These are phyloP conservation scores for Psococerastis gibbosa DNA, from an alignment of 2,888 invertebrate species.

Conservation along the genomic window DNA sequence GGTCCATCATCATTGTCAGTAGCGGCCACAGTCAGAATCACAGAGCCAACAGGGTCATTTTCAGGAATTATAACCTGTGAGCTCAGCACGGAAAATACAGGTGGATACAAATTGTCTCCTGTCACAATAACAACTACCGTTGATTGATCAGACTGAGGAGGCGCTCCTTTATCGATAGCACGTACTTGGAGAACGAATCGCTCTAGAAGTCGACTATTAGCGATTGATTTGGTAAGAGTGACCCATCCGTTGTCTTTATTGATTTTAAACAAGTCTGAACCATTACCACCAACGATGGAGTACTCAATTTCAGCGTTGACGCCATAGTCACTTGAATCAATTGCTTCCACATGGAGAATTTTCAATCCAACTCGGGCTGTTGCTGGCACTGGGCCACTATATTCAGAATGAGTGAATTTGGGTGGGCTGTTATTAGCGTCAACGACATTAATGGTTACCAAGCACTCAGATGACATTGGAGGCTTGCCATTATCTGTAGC, in stretches of 20 bases:
- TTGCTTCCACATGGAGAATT: constrained; percentile 52
- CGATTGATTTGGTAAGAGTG: constrained; percentile 37
- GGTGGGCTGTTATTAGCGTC: constrained; percentile 88
- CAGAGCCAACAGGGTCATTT: constrained; percentile 70
- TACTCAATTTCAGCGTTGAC: constrained; percentile 81
- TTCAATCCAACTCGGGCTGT: constrained; percentile 50
- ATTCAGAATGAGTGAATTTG: constrained; percentile 52
- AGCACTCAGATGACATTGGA: constrained; percentile 74
- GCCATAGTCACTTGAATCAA: constrained; percentile 63
- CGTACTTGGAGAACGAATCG: constrained; percentile 48
- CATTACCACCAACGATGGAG: constrained; percentile 51
- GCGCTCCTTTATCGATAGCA: constrained; percentile 74
- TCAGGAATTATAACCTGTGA: constrained; percentile 85
- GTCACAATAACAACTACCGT: constrained; percentile 58
- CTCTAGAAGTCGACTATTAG: constrained; percentile 25
- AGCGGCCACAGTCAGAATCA: constrained; percentile 67
- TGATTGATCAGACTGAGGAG: constrained; percentile 62
- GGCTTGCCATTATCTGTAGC: constrained; percentile 92
- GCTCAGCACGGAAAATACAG: constrained; percentile 63
- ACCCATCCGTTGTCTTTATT: constrained; percentile 70
- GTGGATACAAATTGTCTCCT: constrained; percentile 61
- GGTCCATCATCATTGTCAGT: constrained; percentile 73
- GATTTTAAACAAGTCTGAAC: constrained; percentile 50
- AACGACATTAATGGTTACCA: constrained; percentile 71
- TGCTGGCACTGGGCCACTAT: constrained; percentile 65